A percentile compares a stretch with the other conserved stretches of the same genome.
phyloP scores from a whole-genome alignment of 2,888 invertebrate species.

The Abrostola triplasia region DNA sequence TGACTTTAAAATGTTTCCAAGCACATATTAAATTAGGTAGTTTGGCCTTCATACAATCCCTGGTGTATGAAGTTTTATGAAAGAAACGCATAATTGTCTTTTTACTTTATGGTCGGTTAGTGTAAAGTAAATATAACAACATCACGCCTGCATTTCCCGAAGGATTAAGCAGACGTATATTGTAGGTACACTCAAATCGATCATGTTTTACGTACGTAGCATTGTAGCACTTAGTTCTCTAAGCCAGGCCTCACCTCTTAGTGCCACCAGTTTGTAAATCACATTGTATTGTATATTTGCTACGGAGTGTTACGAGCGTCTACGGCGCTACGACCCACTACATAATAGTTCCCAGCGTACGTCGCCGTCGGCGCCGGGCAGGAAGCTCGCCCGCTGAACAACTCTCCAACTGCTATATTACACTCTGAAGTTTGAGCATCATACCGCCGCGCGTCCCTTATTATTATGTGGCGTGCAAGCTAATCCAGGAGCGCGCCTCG shows the following conservation, averaged over 20 bases:
- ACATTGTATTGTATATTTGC: slow-evolving; percentile 5
- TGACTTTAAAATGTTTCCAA: too few relatives aligned
- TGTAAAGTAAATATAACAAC: neutral
- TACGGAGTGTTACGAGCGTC: slow-evolving; percentile 17
- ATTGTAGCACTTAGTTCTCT: neutral
- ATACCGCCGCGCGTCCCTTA: slow-evolving; percentile 2
- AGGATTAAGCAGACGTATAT: too few relatives aligned
- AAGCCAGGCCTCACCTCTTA: neutral
- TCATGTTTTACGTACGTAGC: neutral
- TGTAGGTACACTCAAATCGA: too few relatives aligned
- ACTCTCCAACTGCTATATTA: slow-evolving; percentile 21
- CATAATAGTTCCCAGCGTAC: slow-evolving; percentile 14
- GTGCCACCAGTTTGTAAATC: slow-evolving; percentile 5
- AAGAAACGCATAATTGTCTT: too few relatives aligned
- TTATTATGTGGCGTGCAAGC: slow-evolving; percentile 1
- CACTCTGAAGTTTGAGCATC: slow-evolving; percentile 14
- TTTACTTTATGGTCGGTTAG: too few relatives aligned
- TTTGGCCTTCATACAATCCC: too few relatives aligned
- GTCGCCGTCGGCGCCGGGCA: neutral
- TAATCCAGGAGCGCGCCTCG: neutral
- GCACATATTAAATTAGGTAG: too few relatives aligned
- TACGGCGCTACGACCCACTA: slow-evolving; percentile 17
- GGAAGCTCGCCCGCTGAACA: slow-evolving; percentile 11
- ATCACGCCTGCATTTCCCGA: too few relatives aligned
- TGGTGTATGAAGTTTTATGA: too few relatives aligned